Base-by-base conservation (phyloP, 53 echinoderm and acorn worm species). In the Holothuria leucospilota region DNA sequence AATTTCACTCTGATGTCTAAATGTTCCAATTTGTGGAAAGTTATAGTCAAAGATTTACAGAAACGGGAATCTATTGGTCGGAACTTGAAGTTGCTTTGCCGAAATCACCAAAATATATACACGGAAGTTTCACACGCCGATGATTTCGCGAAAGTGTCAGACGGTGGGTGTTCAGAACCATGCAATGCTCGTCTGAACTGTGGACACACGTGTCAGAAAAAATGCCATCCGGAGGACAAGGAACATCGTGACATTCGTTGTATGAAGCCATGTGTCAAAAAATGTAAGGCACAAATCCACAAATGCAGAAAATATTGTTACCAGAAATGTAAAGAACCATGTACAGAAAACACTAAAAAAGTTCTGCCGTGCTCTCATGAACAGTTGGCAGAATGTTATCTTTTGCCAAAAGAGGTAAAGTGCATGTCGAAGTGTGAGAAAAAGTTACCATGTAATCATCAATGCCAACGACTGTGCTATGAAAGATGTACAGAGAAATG, bases 101-200 rank as follows among this genome's bases (percentile, higher is more conserved):
- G 51, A 41, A 95, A 95, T 71, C 95, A 96, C 60, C 93, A 89
- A 20, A 82, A 81, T 15, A 82, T 73, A 27, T 63, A 38, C 10
- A 86, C 89, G 20, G 27, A 62, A 41, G 91, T 88, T 34, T 46
- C 49, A 39, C 63, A 68, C n/a, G 72, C 66, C 2, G 30, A 71
- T 20, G 93, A 95, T 74, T 95, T 95, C 68, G 42, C 71, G 8
- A 91, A 88, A 14, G 89, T 81, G 40, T 89, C 91, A 39, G 82
- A 82, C 9, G 95, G 95, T n/a, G 93, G 95, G 8, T 95, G 93
- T 60, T 75, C 39, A 28, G n/a, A 29, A 25, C 67, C 39, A n/a
- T 95, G 95, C 66, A 84, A 86, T 0, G 63, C 72, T 8, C 79
- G 86, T 62, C 81, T 95, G 7, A 41, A 64, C 0, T 95, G 95